Percentiles rank a stretch among this genome's conserved stretches.
These are phyloP conservation scores for Eupithecia centaureata DNA, from an alignment of 2,888 invertebrate genomes.

Conservation along the genomic window DNA sequence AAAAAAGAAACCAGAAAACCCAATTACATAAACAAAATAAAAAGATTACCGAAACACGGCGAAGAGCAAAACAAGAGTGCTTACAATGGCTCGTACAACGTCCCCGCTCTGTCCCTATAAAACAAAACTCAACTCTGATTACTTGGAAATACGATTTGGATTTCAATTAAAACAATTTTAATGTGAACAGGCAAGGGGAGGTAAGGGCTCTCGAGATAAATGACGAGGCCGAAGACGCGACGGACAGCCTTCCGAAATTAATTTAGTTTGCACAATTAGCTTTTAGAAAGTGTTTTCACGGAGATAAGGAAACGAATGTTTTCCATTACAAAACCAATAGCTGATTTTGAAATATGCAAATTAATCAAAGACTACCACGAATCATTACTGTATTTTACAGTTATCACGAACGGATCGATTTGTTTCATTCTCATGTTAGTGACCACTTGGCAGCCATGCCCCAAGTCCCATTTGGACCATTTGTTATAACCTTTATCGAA, in stretches of 20 bases:
- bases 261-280: conserved; percentile 71
- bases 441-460: background rate
- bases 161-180: conserved; percentile 61
- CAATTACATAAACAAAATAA: conserved; percentile 53
- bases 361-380: background rate
- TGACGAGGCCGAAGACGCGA: conserved; percentile 51
- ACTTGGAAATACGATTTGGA: conserved; percentile 62
- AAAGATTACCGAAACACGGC: conserved; percentile 55
- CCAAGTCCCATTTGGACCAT: conserved; percentile 3
- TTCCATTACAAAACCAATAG: conserved; percentile 44
- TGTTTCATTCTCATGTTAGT: conserved; percentile 10
- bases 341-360: background rate
- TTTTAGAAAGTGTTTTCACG: conserved; percentile 59
- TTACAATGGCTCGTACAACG: conserved; percentile 45
- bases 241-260: conserved; percentile 62
- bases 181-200: conserved; percentile 56
- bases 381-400: background rate
- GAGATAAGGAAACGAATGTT: conserved; percentile 49
- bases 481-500: conserved; percentile 10
- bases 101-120: conserved; percentile 45
- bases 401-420: background rate
- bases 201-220: conserved; percentile 64
- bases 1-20: conserved; percentile 43
- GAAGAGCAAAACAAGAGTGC: conserved; percentile 58
- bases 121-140: conserved; percentile 63